These are phyloP conservation scores for Agonopterix arenella DNA, from an alignment of 2,888 invertebrate species.

Conservation along the genomic window DNA sequence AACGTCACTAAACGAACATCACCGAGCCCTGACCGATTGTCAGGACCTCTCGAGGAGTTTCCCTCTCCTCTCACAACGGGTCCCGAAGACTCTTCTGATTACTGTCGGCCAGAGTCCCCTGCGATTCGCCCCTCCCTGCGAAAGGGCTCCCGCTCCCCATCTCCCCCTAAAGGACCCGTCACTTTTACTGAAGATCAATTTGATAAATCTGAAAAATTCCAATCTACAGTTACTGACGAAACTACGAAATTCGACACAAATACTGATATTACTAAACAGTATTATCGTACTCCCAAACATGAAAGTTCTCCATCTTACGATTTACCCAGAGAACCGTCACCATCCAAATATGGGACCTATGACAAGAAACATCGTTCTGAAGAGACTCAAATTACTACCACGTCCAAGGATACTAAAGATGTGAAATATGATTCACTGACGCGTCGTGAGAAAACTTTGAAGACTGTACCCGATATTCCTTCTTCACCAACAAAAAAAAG, in stretches of 20 bases:
- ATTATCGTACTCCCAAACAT: background rate
- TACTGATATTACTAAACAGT: background rate
- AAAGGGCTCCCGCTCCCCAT: conserved; percentile 32
- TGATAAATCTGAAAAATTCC: conserved; percentile 16
- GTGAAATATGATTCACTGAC: conserved; percentile 10
- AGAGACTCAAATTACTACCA: conserved; percentile 9
- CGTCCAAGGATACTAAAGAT: conserved; percentile 4
- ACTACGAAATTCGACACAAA: conserved; percentile 9
- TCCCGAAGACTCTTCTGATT: conserved; percentile 25
- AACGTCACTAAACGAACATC: conserved; percentile 11
- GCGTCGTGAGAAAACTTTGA: conserved; percentile 5
- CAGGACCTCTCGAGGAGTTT: conserved; percentile 15
- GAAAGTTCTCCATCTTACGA: background rate
- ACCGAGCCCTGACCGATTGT: conserved; percentile 9
- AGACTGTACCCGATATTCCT: background rate
- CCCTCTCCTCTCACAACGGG: conserved; percentile 26
- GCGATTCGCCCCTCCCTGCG: conserved; percentile 14
- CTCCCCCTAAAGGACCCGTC: conserved; percentile 36
- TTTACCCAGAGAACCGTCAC: conserved; percentile 21
- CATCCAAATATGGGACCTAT: conserved; percentile 31
- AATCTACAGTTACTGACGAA: conserved; percentile 9
- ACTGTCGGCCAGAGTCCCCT: conserved; percentile 12
- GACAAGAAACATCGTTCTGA: conserved; percentile 25
- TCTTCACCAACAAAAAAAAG: background rate
- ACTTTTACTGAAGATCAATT: conserved; percentile 23